A percentile compares a stretch with the other conserved stretches of the same genome.
Conservation (phyloP, 1,140 invertebrate genomes). For the Odontomachus brunneus region DNA sequence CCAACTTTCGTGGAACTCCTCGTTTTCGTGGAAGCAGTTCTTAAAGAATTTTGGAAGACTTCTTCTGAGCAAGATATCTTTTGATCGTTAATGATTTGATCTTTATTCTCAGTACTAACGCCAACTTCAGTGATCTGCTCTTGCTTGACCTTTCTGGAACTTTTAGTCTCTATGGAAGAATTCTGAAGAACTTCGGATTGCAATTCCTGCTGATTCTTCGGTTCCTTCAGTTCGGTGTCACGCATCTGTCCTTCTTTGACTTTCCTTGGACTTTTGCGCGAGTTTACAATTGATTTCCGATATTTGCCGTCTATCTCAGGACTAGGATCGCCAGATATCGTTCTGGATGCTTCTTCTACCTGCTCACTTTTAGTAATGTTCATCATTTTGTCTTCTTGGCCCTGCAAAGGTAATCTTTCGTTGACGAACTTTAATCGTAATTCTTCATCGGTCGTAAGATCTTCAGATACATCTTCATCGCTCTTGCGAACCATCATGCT, state of each 20-base stretch:
- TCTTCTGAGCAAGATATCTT: background rate
- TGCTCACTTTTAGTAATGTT: background rate
- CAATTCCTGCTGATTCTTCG: conserved; percentile 1
- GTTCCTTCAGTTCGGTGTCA: conserved; percentile 34
- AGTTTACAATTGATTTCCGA: conserved; percentile 81
- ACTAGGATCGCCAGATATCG: conserved; percentile 60
- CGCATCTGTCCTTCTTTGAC: conserved; percentile 54
- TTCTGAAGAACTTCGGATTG: conserved; percentile 46
- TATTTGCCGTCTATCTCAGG: conserved; percentile 83
- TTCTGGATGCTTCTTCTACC: background rate
- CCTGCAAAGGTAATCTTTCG: conserved; percentile 3
- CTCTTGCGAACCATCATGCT: conserved; percentile 58
- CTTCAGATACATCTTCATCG: conserved; percentile 32
- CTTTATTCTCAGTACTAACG: background rate
- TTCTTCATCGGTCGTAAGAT: background rate
- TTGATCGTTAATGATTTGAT: background rate
- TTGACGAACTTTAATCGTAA: background rate
- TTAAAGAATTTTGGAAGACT: conserved; percentile 36
- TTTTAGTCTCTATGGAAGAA: conserved; percentile 21
- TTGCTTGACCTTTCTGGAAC: background rate
- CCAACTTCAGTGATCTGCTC: background rate
- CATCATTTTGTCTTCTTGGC: background rate
- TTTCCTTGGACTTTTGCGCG: conserved; percentile 79
- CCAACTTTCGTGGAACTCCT: conserved; percentile 14
- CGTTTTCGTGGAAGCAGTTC: conserved; percentile 15